These are phyloP conservation scores for Silvanus unidentatus DNA, from an alignment of 2,888 invertebrate genomes.

Conservation along the genomic window DNA sequence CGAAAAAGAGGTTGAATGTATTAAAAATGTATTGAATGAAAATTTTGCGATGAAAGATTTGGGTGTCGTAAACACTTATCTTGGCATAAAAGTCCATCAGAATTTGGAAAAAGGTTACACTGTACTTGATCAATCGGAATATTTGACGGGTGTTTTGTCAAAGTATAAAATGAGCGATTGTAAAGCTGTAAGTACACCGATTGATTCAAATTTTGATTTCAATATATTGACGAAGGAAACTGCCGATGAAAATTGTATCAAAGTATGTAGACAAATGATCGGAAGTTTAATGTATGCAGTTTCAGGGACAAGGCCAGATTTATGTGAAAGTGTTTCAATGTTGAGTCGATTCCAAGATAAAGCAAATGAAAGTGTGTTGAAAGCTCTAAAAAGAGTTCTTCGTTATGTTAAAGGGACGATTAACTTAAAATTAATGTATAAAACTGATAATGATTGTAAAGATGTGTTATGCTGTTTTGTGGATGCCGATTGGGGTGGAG, in stretches of 20 bases:
- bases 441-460: neutral
- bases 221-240: neutral
- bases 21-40: slow-evolving; percentile 2
- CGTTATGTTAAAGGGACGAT: neutral
- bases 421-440: neutral
- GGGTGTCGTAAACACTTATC: slow-evolving; percentile 9
- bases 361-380: neutral
- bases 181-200: neutral
- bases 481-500: slow-evolving; percentile 28
- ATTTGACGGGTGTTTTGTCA: neutral
- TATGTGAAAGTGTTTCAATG: neutral
- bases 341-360: slow-evolving; percentile 1
- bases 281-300: neutral
- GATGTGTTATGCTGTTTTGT: slow-evolving; percentile 6
- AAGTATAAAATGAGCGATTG: neutral
- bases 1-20: slow-evolving; percentile 7
- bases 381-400: neutral
- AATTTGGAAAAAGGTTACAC: no score
- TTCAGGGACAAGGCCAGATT: slow-evolving; percentile 1
- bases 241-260: neutral
- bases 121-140: neutral
- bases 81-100: slow-evolving; percentile 5
- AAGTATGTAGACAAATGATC: neutral
- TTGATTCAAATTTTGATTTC: neutral
- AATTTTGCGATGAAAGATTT: slow-evolving; percentile 9